Conservation (phyloP, 2,888 invertebrate species). For the Bellardia bayeri region DNA sequence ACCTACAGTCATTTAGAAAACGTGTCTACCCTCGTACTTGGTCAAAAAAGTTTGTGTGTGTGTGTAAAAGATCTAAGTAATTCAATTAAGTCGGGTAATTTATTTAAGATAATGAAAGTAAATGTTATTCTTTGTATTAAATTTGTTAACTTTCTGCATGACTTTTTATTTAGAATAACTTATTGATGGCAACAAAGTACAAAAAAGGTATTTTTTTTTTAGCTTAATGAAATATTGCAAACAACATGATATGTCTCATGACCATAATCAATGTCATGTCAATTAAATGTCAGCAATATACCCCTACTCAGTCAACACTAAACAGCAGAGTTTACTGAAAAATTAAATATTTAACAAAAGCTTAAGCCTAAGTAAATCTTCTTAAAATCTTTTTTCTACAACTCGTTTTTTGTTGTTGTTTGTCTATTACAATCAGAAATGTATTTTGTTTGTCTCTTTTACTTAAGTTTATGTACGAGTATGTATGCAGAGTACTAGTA, state of each 20-base stretch:
- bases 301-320: background rate
- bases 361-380: background rate
- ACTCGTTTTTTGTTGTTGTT: background rate
- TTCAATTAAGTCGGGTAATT: conserved; percentile 42
- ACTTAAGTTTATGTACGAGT: background rate
- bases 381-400: background rate
- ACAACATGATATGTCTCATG: conserved; percentile 10
- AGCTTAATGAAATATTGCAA: background rate
- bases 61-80: conserved; percentile 21
- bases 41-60: background rate
- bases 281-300: conserved; percentile 39
- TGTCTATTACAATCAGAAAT: background rate
- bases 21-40: background rate
- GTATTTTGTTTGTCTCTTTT: background rate
- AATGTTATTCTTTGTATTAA: conserved; percentile 13
- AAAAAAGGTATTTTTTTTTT: background rate
- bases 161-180: background rate
- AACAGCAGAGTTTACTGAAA: background rate
- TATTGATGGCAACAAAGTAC: background rate
- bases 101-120: conserved; percentile 22
- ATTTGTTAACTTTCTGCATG: background rate
- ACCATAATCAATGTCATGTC: conserved; percentile 46
- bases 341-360: conserved; percentile 40
- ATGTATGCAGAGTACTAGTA: background rate
- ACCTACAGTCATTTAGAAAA: no score